Evolutionary conservation across 2,888 invertebrate species (phyloP).

Genomic region (Anthrax anthrax): DNA sequence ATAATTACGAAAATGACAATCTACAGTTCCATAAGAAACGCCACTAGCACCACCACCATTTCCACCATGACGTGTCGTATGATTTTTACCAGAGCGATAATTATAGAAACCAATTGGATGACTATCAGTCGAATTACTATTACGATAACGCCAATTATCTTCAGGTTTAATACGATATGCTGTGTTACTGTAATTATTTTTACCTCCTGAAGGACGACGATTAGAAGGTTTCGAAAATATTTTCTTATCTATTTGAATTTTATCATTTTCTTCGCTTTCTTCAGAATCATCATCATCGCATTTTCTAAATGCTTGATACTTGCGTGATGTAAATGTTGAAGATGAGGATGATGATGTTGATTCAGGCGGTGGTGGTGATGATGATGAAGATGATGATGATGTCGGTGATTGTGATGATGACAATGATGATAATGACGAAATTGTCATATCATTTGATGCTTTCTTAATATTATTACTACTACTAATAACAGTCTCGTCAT

Average conservation of each 20-base stretch:
- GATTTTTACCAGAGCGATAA: constrained; percentile 6
- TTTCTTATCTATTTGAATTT: background rate
- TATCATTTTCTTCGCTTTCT: constrained; percentile 8
- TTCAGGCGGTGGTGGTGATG: background rate
- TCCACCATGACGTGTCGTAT: background rate
- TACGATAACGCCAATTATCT: constrained; percentile 31
- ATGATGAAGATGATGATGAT: background rate
- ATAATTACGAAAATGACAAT: constrained; percentile 6
- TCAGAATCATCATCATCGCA: constrained; percentile 8
- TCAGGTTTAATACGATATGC: constrained; percentile 8
- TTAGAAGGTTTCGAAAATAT: background rate
- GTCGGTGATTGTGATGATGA: background rate
- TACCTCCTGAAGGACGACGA: too few relatives aligned
- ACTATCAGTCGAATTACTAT: constrained; percentile 17
- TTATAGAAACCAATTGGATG: constrained; percentile 13
- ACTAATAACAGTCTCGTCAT: constrained; percentile 26
- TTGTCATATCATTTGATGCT: background rate
- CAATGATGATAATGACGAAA: background rate
- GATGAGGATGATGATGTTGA: background rate
- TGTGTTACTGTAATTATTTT: background rate
- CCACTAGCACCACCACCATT: background rate
- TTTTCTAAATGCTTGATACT: constrained; percentile 1
- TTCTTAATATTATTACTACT: constrained; percentile 8
- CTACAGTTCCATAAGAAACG: background rate
- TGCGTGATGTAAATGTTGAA: constrained; percentile 5